phyloP scores from a whole-genome alignment of 92 coral and sea anemone genomes.

The Bergia sp. region DNA sequence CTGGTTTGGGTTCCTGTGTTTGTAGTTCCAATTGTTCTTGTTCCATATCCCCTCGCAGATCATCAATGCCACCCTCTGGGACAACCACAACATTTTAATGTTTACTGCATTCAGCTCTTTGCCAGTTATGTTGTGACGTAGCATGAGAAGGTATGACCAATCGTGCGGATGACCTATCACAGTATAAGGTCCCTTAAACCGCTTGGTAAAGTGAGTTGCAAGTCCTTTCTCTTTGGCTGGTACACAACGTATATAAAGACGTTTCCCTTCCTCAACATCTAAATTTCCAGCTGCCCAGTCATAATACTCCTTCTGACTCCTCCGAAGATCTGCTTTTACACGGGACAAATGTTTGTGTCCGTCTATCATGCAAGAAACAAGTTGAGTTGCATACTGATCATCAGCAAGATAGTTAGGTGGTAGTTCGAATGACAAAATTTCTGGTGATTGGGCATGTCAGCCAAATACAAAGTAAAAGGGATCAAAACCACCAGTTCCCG shows the following conservation, averaged over 20 bases:
- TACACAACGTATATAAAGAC: slow-evolving; percentile 47
- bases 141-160: slow-evolving; percentile 52
- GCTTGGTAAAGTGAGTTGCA: slow-evolving; percentile 51
- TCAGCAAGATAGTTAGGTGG: slow-evolving; percentile 24
- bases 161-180: slow-evolving; percentile 60
- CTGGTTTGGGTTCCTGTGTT: background rate
- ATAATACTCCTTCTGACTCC: slow-evolving; percentile 49
- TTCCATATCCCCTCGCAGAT: slow-evolving; percentile 14
- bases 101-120: slow-evolving; percentile 54
- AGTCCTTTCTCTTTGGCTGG: slow-evolving; percentile 35
- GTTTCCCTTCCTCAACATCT: slow-evolving; percentile 38
- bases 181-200: slow-evolving; percentile 61
- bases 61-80: slow-evolving; percentile 52
- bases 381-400: slow-evolving; percentile 24
- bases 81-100: slow-evolving; percentile 67
- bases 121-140: slow-evolving; percentile 52
- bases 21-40: background rate
- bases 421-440: slow-evolving; percentile 36
- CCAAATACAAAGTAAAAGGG: slow-evolving; percentile 63
- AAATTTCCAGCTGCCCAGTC: slow-evolving; percentile 50
- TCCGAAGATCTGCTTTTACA: slow-evolving; percentile 52
- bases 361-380: slow-evolving; percentile 52
- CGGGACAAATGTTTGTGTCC: slow-evolving; percentile 61
- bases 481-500: slow-evolving; percentile 48
- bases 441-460: slow-evolving; percentile 53